Conservation (phyloP, 2,888 invertebrate genomes). For the Alsophila aescularia region DNA sequence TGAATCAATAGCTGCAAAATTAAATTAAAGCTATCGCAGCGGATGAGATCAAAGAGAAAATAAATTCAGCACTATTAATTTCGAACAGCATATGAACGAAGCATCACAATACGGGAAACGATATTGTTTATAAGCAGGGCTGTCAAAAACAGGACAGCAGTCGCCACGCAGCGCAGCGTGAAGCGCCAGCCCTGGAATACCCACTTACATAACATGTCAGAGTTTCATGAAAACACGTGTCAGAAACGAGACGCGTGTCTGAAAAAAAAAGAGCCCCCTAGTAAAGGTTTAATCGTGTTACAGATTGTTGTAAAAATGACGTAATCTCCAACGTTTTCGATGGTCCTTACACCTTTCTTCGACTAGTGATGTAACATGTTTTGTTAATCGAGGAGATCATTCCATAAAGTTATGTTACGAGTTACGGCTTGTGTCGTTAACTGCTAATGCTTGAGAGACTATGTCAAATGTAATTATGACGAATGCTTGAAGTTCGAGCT, state of each 20-base stretch:
- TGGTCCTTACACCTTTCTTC: constrained; percentile 3
- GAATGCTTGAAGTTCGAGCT: constrained; percentile 29
- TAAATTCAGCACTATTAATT: constrained; percentile 35
- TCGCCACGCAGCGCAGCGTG: constrained; percentile 50
- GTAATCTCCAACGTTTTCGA: constrained; percentile 4
- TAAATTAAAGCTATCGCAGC: constrained; percentile 1
- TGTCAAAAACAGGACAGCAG: constrained; percentile 63
- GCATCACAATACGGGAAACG: constrained; percentile 49
- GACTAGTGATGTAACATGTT: constrained; percentile 34
- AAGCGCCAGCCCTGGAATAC: constrained; percentile 51
- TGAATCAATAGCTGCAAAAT: constrained; percentile 9
- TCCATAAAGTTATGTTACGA: constrained; percentile 32
- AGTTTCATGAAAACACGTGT: constrained; percentile 61
- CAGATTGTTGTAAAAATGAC: constrained; percentile 6
- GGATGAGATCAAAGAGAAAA: constrained; percentile 32
- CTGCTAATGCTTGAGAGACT: constrained; percentile 25
- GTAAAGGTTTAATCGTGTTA: constrained; percentile 23
- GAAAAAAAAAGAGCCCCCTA: constrained; percentile 29
- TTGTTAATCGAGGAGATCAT: constrained; percentile 46
- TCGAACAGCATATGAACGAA: constrained; percentile 39
- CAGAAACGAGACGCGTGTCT: constrained; percentile 45
- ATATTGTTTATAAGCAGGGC: constrained; percentile 59
- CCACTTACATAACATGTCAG: constrained; percentile 60
- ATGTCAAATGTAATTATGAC: constrained; percentile 37
- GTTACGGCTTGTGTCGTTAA: constrained; percentile 17